phyloP scores from a whole-genome alignment of 1,140 invertebrate species.

The Musca domestica region DNA sequence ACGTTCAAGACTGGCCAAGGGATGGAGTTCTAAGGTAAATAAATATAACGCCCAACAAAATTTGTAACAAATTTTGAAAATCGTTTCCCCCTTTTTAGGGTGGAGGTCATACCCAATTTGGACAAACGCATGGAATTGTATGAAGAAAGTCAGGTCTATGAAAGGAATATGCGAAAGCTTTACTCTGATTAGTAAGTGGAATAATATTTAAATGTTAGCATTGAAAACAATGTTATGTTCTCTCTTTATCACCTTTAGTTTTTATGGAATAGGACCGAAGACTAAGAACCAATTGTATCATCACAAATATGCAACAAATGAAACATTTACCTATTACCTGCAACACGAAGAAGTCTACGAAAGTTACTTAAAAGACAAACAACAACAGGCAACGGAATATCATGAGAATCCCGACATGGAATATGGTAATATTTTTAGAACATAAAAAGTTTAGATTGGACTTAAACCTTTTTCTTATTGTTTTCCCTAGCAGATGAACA shows the following conservation, averaged over 20 bases:
- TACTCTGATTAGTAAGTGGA: constrained; percentile 41
- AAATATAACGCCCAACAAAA: background rate
- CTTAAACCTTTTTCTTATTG: background rate
- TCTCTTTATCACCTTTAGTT: background rate
- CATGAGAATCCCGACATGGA: constrained; percentile 15
- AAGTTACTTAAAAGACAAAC: constrained; percentile 6
- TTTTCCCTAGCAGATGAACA: constrained; percentile 72
- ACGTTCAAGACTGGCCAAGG: constrained; percentile 88
- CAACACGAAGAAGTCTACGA: constrained; percentile 22
- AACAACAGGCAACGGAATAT: constrained; percentile 2
- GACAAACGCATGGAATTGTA: constrained; percentile 76
- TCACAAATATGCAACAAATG: constrained; percentile 32
- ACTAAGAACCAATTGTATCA: constrained; percentile 38
- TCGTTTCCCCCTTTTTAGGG: constrained; percentile 47
- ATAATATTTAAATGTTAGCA: background rate
- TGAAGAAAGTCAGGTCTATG: constrained; percentile 60
- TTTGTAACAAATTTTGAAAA: background rate
- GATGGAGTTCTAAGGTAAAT: constrained; percentile 81
- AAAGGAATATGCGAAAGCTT: constrained; percentile 34
- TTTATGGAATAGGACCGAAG: constrained; percentile 45
- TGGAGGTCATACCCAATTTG: constrained; percentile 90
- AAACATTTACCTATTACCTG: constrained; percentile 46
- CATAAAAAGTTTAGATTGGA: background rate
- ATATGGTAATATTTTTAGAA: constrained; percentile 16
- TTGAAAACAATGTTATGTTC: background rate